phyloP scores from a whole-genome alignment of 1,140 invertebrate species.

The Stegodyphus dumicola region DNA sequence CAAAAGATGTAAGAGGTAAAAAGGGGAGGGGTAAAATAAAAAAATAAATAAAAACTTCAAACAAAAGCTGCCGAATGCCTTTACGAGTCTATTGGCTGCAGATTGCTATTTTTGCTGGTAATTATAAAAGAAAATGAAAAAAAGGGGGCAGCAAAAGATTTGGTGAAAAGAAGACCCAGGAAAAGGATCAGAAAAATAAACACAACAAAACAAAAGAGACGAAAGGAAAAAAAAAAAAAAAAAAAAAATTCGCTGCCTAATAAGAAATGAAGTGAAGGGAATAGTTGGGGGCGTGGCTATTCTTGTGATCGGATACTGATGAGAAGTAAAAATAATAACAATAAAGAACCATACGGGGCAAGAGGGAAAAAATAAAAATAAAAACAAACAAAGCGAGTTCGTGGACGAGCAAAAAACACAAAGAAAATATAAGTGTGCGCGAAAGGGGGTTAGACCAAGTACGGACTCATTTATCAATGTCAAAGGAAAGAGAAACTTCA shows the following conservation, averaged over 20 bases:
- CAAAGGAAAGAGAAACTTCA: conserved; percentile 54
- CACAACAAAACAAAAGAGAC: not conserved
- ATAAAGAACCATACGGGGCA: conserved; percentile 11
- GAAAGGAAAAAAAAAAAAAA: not conserved
- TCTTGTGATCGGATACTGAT: conserved; percentile 58
- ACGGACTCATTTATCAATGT: conserved; percentile 58
- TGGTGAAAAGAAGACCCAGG: not conserved
- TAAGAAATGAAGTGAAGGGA: conserved; percentile 13
- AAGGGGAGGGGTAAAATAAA: not conserved
- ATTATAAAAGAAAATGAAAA: conserved; percentile 14
- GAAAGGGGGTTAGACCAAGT: conserved; percentile 55
- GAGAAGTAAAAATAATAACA: conserved; percentile 57
- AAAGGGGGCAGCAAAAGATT: not conserved
- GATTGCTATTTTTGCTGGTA: conserved; percentile 4
- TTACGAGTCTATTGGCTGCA: not conserved
- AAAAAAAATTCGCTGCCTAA: not conserved
- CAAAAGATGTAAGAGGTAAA: conserved; percentile 3
- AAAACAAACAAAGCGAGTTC: conserved; percentile 46
- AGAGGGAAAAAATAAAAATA: conserved; percentile 8
- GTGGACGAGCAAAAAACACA: conserved; percentile 12
- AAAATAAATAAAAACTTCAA: not conserved
- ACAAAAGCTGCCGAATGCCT: not conserved
- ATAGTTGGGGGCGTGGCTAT: conserved; percentile 37
- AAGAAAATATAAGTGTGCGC: conserved; percentile 53
- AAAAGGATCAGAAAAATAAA: not conserved